phyloP scores from a whole-genome alignment of 2,797 vertebrate genomes.

The Menidia menidia region DNA sequence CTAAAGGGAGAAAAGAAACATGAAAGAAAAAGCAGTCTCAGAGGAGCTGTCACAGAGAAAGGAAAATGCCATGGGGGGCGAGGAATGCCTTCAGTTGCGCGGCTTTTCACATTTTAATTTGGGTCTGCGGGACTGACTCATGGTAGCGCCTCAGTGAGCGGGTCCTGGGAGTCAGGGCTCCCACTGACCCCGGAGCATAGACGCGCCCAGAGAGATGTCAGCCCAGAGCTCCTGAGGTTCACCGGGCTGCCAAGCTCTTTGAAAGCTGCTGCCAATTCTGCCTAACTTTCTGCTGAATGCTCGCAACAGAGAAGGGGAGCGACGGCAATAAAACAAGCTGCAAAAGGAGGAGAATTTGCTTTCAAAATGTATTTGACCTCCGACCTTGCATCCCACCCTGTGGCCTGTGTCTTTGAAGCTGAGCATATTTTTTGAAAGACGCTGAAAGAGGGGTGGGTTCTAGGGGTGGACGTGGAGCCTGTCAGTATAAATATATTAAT shows the following conservation, averaged over 20 bases:
- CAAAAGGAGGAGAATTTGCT: conserved; percentile 87
- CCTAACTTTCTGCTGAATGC: conserved; percentile 91
- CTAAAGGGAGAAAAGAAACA: conserved; percentile 81
- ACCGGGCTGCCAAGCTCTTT: conserved; percentile 88
- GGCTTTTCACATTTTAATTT: conserved; percentile 93
- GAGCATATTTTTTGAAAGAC: conserved; percentile 81
- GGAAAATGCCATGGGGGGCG: conserved; percentile 80
- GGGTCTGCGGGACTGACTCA: conserved; percentile 86
- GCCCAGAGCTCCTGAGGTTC: conserved; percentile 88
- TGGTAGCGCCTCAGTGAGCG: conserved; percentile 86
- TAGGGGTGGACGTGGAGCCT: conserved; percentile 71
- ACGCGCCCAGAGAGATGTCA: conserved; percentile 87
- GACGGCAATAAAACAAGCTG: conserved; percentile 92
- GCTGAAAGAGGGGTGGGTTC: conserved; percentile 78
- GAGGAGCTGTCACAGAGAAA: conserved; percentile 84
- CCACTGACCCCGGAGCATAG: conserved; percentile 87
- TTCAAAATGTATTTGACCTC: conserved; percentile 87
- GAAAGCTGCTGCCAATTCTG: conserved; percentile 96
- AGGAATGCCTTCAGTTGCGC: conserved; percentile 86
- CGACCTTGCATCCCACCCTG: conserved; percentile 79
- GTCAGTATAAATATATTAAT: conserved; percentile 88
- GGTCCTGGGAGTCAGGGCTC: conserved; percentile 86
- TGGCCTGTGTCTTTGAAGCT: conserved; percentile 83
- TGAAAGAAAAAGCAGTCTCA: conserved; percentile 85
- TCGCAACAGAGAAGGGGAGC: conserved; percentile 86